These are phyloP conservation scores for Sebastes matsubarae DNA, from an alignment of 2,797 vertebrate species.

Conservation along the genomic window DNA sequence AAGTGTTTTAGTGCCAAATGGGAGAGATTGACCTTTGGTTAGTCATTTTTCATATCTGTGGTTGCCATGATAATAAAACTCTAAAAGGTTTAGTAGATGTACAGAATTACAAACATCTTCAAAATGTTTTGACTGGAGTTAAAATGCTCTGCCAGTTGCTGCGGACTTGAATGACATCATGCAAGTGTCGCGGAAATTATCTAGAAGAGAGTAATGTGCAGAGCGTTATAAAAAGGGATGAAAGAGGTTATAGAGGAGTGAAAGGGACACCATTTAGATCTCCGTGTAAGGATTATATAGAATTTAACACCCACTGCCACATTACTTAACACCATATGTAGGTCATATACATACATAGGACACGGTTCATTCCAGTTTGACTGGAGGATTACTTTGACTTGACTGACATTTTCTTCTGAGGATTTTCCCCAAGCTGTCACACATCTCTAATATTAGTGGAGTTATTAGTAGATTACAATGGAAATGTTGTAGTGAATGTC, in stretches of 20 bases:
- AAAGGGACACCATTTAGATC: conserved; percentile 4
- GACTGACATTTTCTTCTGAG: neutral
- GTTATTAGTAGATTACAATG: neutral
- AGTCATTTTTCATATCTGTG: neutral
- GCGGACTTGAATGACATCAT: neutral
- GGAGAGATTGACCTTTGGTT: neutral
- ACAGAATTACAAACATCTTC: no score
- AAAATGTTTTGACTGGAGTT: no score
- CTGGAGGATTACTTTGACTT: conserved; percentile 10
- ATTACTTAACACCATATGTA: neutral
- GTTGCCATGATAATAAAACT: neutral
- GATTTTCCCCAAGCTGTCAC: conserved; percentile 2
- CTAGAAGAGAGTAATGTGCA: neutral
- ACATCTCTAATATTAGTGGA: neutral
- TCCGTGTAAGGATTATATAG: conserved; percentile 16
- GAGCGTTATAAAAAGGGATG: neutral
- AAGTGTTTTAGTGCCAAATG: neutral
- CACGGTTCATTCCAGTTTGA: neutral
- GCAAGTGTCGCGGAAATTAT: neutral
- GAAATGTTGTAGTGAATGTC: neutral
- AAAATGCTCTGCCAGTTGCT: no score
- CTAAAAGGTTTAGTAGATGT: no score
- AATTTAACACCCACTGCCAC: conserved; percentile 10
- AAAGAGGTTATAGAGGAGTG: neutral
- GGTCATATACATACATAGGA: conserved; percentile 4